Conservation (phyloP, 2,113 vertebrate genomes). For the Proterorhinus semilunaris region DNA sequence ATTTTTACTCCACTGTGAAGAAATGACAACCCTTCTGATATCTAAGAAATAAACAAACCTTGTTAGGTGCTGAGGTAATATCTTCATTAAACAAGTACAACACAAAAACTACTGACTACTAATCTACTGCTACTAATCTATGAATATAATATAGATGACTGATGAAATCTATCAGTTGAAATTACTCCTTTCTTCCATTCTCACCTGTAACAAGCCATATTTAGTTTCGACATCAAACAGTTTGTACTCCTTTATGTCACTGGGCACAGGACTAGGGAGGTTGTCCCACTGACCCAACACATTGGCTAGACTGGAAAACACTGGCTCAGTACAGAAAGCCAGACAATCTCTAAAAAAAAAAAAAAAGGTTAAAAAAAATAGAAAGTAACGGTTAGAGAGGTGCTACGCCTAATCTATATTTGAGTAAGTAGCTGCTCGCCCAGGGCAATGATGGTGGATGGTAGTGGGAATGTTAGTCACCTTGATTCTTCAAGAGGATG, state of each 20-base stretch:
- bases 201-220: constrained; percentile 96
- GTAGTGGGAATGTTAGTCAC: constrained; percentile 66
- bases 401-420: not conserved
- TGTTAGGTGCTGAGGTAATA: not conserved
- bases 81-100: not conserved
- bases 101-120: not conserved
- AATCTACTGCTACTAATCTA: not conserved
- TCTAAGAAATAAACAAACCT: constrained; percentile 67
- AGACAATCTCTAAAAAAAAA: constrained; percentile 85
- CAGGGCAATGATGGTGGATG: too few relatives aligned
- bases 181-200: constrained; percentile 8
- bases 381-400: not conserved
- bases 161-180: not conserved
- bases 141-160: not conserved
- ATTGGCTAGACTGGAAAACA: constrained; percentile 96
- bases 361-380: not conserved
- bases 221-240: constrained; percentile 97
- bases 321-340: constrained; percentile 97
- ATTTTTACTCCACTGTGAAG: constrained; percentile 98
- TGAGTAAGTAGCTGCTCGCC: not conserved
- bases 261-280: constrained; percentile 87
- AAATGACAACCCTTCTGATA: constrained; percentile 96
- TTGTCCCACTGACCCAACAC: constrained; percentile 95
- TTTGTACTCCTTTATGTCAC: constrained; percentile 94
- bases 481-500: constrained; percentile 98